A percentile compares a stretch with the other conserved stretches of the same genome.
phyloP scores from a whole-genome alignment of 2,797 vertebrate species.

The Notolepis coatsorum region DNA sequence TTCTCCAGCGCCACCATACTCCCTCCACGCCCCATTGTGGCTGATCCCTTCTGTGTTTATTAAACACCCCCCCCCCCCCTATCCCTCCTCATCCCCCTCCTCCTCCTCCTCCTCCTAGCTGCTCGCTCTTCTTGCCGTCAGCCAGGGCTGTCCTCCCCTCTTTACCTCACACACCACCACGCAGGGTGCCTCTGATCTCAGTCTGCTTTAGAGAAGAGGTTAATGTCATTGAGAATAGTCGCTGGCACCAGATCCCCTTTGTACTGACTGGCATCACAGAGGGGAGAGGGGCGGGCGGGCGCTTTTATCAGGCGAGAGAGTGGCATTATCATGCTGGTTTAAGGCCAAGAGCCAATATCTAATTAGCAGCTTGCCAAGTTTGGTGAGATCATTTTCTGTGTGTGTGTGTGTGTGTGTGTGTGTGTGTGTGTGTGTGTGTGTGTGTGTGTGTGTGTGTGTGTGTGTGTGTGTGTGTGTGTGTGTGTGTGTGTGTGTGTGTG shows the following conservation, averaged over 20 bases:
- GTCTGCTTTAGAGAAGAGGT: conserved; percentile 56
- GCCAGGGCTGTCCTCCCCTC: no score
- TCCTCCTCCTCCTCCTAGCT: not conserved
- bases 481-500: not conserved
- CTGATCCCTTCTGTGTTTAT: conserved; percentile 27
- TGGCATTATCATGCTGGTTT: conserved; percentile 53
- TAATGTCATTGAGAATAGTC: conserved; percentile 64
- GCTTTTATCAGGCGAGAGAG: conserved; percentile 12
- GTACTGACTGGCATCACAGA: conserved; percentile 52
- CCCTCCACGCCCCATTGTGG: conserved; percentile 25
- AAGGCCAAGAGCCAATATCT: conserved; percentile 73
- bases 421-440: not conserved
- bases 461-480: not conserved
- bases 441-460: not conserved
- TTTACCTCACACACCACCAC: no score
- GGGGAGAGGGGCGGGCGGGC: not conserved
- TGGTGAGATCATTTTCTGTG: conserved; percentile 55
- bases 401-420: conserved; percentile 26
- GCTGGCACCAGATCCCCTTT: conserved; percentile 47
- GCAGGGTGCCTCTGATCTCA: conserved; percentile 54
- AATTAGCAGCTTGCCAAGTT: conserved; percentile 70
- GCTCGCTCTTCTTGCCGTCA: not conserved
- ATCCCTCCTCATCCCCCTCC: not conserved
- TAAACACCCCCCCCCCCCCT: not conserved
- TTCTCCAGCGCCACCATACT: conserved; percentile 48